These are phyloP conservation scores for Malthinus seriepunctatus DNA, from an alignment of 2,888 invertebrate species.

Conservation along the genomic window DNA sequence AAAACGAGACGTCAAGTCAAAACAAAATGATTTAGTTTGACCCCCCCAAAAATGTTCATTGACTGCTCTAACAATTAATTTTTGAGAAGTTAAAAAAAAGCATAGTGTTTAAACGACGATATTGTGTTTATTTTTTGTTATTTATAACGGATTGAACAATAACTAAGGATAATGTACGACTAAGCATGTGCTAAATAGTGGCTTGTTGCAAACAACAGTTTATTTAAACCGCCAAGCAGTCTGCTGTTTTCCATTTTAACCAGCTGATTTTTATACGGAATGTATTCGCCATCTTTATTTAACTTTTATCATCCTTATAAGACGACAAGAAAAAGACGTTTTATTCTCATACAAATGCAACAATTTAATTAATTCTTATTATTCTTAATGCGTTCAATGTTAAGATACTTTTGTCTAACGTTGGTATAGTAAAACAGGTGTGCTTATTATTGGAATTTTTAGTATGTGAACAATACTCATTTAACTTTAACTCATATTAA, in stretches of 20 bases:
- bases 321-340: slow-evolving; percentile 9
- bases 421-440: slow-evolving; percentile 34
- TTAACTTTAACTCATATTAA: slow-evolving; percentile 3
- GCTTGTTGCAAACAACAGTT: slow-evolving; percentile 34
- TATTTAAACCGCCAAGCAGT: slow-evolving; percentile 39
- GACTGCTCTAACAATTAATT: slow-evolving; percentile 13
- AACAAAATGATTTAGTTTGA: slow-evolving; percentile 36
- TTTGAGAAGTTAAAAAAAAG: too few species aligned
- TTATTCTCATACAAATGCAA: slow-evolving; percentile 17
- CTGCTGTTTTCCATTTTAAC: slow-evolving; percentile 36
- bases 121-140: slow-evolving; percentile 14
- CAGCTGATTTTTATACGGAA: slow-evolving; percentile 33
- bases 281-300: slow-evolving; percentile 18
- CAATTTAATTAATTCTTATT: slow-evolving; percentile 43
- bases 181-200: slow-evolving; percentile 36
- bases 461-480: slow-evolving; percentile 9
- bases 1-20: slow-evolving; percentile 35
- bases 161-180: slow-evolving; percentile 24
- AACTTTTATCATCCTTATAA: slow-evolving; percentile 1
- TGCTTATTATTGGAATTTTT: slow-evolving; percentile 33
- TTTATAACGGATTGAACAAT: slow-evolving; percentile 22
- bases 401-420: slow-evolving; percentile 39
- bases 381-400: slow-evolving; percentile 39
- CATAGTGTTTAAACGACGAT: background rate
- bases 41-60: slow-evolving; percentile 25